Conservation (phyloP, 1,140 invertebrate species). For the Aphis gossypii region DNA sequence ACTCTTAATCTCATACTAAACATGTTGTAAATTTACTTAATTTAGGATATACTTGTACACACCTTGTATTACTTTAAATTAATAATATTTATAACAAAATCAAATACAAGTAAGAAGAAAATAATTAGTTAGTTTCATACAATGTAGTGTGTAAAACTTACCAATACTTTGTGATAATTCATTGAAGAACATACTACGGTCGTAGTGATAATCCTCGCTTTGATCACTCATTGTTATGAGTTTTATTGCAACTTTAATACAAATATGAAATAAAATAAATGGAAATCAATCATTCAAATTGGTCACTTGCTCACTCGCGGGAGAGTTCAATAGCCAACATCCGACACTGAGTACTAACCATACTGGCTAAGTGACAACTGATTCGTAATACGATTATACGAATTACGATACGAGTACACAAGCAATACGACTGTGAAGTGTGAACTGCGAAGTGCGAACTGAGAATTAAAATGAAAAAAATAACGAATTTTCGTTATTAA, state of each 20-base stretch:
- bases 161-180: conserved; percentile 41
- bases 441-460: too few relatives aligned
- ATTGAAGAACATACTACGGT: conserved; percentile 35
- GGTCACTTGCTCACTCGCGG: too few relatives aligned
- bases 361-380: too few relatives aligned
- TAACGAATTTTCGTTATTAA: conserved; percentile 41
- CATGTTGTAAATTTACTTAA: neutral
- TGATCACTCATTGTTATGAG: neutral
- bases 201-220: neutral
- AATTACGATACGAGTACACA: too few relatives aligned
- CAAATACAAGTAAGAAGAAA: neutral
- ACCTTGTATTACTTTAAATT: neutral
- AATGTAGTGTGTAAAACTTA: neutral
- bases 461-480: neutral
- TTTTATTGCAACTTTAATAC: neutral
- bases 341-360: too few relatives aligned
- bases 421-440: too few relatives aligned
- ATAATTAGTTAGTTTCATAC: neutral
- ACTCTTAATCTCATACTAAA: too few relatives aligned
- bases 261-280: neutral
- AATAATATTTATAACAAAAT: neutral
- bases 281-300: too few relatives aligned
- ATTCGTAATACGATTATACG: too few relatives aligned
- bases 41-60: neutral
- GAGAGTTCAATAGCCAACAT: too few relatives aligned